phyloP scores from a whole-genome alignment of 1,140 invertebrate species.

The Brachystomella parvula region DNA sequence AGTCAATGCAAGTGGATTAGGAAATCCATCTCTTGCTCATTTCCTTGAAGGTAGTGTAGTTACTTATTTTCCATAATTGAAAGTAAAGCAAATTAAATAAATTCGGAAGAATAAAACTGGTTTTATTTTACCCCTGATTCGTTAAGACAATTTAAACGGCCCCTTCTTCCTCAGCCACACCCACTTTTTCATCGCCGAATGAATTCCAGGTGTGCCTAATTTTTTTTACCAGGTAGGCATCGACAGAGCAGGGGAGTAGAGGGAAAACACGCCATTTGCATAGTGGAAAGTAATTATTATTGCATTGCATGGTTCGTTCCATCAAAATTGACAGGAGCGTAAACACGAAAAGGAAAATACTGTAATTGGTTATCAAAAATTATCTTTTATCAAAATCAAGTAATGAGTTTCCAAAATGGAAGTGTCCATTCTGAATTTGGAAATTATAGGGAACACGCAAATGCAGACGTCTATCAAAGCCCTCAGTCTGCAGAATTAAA shows the following conservation, averaged over 20 bases:
- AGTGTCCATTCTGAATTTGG: neutral
- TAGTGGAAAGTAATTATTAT: too few relatives aligned
- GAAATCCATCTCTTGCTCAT: too few relatives aligned
- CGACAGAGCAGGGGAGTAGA: too few relatives aligned
- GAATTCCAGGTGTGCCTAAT: neutral
- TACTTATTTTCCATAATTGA: too few relatives aligned
- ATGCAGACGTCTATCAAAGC: neutral
- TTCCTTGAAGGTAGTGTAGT: too few relatives aligned
- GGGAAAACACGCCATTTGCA: too few relatives aligned
- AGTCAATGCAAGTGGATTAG: too few relatives aligned
- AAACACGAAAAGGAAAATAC: neutral
- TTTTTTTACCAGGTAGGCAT: neutral
- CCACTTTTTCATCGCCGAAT: neutral
- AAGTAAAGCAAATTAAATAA: neutral
- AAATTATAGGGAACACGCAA: neutral
- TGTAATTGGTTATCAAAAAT: neutral
- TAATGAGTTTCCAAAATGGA: neutral
- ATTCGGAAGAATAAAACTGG: neutral
- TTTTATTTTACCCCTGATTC: neutral
- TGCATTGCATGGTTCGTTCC: neutral
- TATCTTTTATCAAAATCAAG: neutral
- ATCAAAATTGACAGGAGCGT: neutral
- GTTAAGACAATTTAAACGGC: neutral
- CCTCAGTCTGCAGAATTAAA: neutral
- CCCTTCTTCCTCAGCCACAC: neutral